Percentiles rank a stretch among this genome's conserved stretches.
These are phyloP conservation scores for Porites evermanni DNA, from an alignment of 92 coral and sea anemone species.

Conservation along the genomic window DNA sequence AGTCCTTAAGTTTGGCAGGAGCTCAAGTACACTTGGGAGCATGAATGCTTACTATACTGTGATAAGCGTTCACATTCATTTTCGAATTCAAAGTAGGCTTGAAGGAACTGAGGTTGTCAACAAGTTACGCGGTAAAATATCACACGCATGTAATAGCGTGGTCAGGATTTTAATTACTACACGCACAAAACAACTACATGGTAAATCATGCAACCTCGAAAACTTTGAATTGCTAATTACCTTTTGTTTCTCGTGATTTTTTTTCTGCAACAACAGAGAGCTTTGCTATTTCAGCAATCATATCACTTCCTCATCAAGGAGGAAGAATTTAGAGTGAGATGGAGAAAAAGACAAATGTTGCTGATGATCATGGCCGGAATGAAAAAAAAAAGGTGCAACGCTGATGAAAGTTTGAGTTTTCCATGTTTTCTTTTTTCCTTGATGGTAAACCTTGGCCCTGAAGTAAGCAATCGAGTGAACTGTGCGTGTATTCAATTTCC, in stretches of 20 bases:
- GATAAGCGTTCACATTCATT: too few species aligned
- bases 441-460: background rate
- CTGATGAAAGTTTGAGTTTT: constrained; percentile 6
- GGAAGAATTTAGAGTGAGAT: background rate
- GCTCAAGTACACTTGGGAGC: too few species aligned
- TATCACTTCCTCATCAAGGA: too few species aligned
- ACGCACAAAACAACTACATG: constrained; percentile 1
- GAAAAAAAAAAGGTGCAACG: background rate
- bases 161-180: background rate
- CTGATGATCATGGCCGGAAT: constrained; percentile 21
- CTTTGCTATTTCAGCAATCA: background rate
- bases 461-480: constrained; percentile 10
- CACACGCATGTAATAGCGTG: background rate
- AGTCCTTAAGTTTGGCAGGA: too few species aligned
- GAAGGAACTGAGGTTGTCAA: too few species aligned
- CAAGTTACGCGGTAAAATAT: too few species aligned
- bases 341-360: constrained; percentile 44
- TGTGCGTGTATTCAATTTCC: constrained; percentile 9
- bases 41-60: too few species aligned
- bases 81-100: too few species aligned
- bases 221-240: constrained; percentile 11
- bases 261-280: too few species aligned
- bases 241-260: background rate
- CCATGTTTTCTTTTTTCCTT: background rate
- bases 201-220: constrained; percentile 33